Percentiles rank a stretch among this genome's conserved stretches.
Conservation (phyloP, 2,113 vertebrate species). For the Colistium nudipinnis region DNA sequence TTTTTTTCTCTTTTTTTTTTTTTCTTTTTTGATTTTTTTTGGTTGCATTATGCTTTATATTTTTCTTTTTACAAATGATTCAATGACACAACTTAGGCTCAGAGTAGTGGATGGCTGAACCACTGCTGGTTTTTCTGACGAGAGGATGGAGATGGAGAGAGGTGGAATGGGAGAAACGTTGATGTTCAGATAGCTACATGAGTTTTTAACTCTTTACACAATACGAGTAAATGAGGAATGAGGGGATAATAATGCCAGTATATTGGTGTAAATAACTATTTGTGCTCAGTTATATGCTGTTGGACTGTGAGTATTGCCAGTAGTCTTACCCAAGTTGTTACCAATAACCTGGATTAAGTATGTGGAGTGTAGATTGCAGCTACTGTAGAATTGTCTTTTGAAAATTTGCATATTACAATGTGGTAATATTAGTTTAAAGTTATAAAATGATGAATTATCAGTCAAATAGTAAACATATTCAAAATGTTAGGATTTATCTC, state of each 20-base stretch:
- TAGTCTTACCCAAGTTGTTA: constrained; percentile 63
- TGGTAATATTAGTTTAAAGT: constrained; percentile 47
- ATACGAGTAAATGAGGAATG: constrained; percentile 59
- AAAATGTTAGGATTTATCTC: constrained; percentile 62
- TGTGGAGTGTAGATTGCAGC: constrained; percentile 43
- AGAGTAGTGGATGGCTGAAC: constrained; percentile 71
- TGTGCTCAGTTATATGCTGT: constrained; percentile 75
- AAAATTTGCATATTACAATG: constrained; percentile 73
- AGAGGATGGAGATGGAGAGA: constrained; percentile 76
- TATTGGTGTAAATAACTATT: constrained; percentile 55
- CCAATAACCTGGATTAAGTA: constrained; percentile 58
- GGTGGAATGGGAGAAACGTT: constrained; percentile 50
- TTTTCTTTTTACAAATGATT: constrained; percentile 67
- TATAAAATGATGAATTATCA: constrained; percentile 66
- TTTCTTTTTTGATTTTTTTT: constrained; percentile 69
- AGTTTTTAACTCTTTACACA: constrained; percentile 61
- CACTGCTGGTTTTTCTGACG: constrained; percentile 85
- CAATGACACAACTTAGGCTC: constrained; percentile 71
- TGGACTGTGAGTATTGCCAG: constrained; percentile 69
- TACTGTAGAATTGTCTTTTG: constrained; percentile 63
- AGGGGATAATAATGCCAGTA: constrained; percentile 55
- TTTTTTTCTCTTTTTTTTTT: constrained; percentile 42
- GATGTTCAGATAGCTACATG: constrained; percentile 60
- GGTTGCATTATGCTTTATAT: constrained; percentile 41
- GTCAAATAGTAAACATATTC: constrained; percentile 66